phyloP scores from a whole-genome alignment of 2,113 vertebrate genomes.

The Apteryx owenii region DNA sequence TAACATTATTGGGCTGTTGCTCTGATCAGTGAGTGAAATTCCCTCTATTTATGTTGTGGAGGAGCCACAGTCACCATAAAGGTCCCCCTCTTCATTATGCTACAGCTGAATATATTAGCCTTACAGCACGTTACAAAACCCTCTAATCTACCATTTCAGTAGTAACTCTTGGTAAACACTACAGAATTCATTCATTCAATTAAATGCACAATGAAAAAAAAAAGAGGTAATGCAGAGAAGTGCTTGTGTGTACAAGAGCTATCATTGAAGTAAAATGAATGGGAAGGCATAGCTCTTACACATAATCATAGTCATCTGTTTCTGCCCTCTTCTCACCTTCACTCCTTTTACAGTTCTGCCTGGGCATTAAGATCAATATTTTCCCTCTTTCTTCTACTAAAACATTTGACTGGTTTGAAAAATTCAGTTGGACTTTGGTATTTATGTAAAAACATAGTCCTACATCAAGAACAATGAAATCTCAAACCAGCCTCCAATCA shows the following conservation, averaged over 20 bases:
- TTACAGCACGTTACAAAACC: background rate
- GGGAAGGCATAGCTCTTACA: background rate
- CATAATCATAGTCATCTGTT: background rate
- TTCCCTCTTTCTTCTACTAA: background rate
- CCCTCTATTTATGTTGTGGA: background rate
- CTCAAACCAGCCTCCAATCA: background rate
- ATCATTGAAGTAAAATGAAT: background rate
- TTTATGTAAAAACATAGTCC: background rate
- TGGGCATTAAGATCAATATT: background rate
- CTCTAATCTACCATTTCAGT: background rate
- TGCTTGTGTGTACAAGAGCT: background rate
- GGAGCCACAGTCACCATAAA: background rate
- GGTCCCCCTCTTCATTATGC: background rate
- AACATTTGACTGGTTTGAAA: background rate
- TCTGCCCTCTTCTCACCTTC: background rate
- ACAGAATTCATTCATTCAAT: background rate
- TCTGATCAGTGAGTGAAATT: background rate
- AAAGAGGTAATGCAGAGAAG: background rate
- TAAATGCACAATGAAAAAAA: background rate
- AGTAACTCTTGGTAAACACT: background rate
- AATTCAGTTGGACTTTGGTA: background rate
- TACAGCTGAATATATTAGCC: background rate
- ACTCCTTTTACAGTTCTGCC: background rate
- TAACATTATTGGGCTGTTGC: background rate
- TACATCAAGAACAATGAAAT: background rate